Base-by-base conservation (phyloP, 2,888 invertebrate species). In the Coelinius sp. region DNA sequence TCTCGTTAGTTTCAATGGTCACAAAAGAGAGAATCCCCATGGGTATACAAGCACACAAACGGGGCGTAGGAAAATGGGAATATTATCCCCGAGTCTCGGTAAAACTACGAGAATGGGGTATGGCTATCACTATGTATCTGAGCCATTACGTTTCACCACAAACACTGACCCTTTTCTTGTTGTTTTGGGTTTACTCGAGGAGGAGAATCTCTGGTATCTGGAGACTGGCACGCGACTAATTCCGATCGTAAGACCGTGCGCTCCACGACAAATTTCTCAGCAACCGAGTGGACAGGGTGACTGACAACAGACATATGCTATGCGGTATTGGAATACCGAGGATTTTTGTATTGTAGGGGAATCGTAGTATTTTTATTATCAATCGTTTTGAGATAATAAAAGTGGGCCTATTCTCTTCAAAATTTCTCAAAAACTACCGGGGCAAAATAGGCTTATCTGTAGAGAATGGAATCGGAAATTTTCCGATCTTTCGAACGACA, bases 1-100 rank as follows among this genome's bases (percentile, higher is more conserved):
- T 77, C 73, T 79, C 76, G 77, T 81, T 79, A 78, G 78, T 78
- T 78, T 75, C 79, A 78, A 80, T 79, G 76, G 27, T 38, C 56
- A 31, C 56, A 56, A 24, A 17, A 8, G 14, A 14, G 22, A 27
- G 35, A 10, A 49, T 20, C 17, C 56, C 14, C 56, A 27, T 56
- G 56, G 49, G 27, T 6, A 56, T 27, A 56, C 56, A 27, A 27
- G n/a, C 25, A 56, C 56, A 27, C 22, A 24, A 56, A 27, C 6
- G 56, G n/a, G 12, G 14, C n/a, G 6, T 6, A 35, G 35, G 35
- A 35, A 59, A 31, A 59, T 20, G 17, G n/a, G 20, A 59, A 59
- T 59, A 59, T 59, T 35, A 35, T 59, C 59, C 31, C 5, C 59
- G 17, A 8, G 59, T 59, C 31, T 12, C 10, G 6, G 14, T 5